Base-by-base conservation (phyloP, 1,140 invertebrate species). In the Theocolax elegans region DNA sequence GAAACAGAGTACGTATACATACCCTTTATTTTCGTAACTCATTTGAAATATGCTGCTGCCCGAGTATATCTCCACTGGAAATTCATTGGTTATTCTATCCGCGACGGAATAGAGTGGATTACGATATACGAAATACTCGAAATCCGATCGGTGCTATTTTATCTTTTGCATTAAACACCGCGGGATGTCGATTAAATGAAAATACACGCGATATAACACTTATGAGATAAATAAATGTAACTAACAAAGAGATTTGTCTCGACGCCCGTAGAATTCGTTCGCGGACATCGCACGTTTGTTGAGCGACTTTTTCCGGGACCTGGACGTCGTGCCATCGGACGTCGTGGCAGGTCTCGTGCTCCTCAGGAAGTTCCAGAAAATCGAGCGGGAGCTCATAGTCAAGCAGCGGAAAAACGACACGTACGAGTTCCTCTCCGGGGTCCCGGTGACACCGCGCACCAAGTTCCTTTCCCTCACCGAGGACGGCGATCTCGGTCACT, bases 271-370 rank as follows among this genome's bases (percentile, higher is more conserved):
- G 86, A 94, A 94, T 79, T 94, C 93, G 1, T 95, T 95, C 77
- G 89, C 93, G 6, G 95, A 97, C 79, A 95, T 97, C 63, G 95
- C 95, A 0, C 87, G 92, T 54, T 81, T 97, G 46, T 84, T 97
- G 51, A 95, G 94, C 62, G 95, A 96, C 78, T 96, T 96, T 81
- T 96, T 96, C 78, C 89, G 94, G 9, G 94, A 97, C 82, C 79
- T 97, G 63, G 95, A 97, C 84, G 94, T 97, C n/a, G 95, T 96
- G 3, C 94, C 94, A 1, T 95, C 94, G 29, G 95, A 97, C 84
- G 94, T 97, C 3, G 89, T 96, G 3, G 95, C 94, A 12, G 95
- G 95, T 7, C 83, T 97, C 21, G 92, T 96, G 0, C 83, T 97
- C 15, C 86, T 96, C 15, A 84, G 94, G 40, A 92, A 93, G 76